A percentile compares a stretch with the other conserved stretches of the same genome.
phyloP scores from a whole-genome alignment of 2,888 invertebrate species.

The Eutolmus rufibarbis region DNA sequence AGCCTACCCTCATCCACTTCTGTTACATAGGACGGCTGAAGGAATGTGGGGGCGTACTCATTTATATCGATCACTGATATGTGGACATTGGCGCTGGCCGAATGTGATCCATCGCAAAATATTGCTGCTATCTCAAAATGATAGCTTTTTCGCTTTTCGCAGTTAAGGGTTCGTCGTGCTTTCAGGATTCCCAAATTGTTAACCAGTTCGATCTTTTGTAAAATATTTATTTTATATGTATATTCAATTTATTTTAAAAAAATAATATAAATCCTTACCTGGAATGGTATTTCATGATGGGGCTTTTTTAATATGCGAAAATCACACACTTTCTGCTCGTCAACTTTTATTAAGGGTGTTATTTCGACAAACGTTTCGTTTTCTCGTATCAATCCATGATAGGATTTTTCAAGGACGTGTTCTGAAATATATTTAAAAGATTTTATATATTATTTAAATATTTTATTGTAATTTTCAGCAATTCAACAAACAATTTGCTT shows the following conservation, averaged over 20 bases:
- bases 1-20: conserved; percentile 87
- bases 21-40: conserved; percentile 88
- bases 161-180: conserved; percentile 85
- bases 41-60: conserved; percentile 92
- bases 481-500: too few relatives aligned
- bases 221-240: neutral
- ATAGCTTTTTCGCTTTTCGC: conserved; percentile 92
- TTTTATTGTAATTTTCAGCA: neutral
- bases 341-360: conserved; percentile 87
- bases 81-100: conserved; percentile 89
- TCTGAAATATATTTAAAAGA: neutral
- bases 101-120: conserved; percentile 86
- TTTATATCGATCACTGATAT: conserved; percentile 96
- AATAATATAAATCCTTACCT: conserved; percentile 64
- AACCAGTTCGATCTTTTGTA: conserved; percentile 70
- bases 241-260: neutral
- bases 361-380: conserved; percentile 92
- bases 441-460: neutral
- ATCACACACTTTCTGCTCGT: conserved; percentile 82
- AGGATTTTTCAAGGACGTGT: conserved; percentile 78
- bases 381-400: conserved; percentile 91
- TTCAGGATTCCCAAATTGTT: conserved; percentile 82
- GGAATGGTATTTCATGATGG: conserved; percentile 93
- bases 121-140: conserved; percentile 95
- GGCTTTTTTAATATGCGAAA: conserved; percentile 91